phyloP scores from a whole-genome alignment of 2,888 invertebrate species.

The Aleiodes testaceus region DNA sequence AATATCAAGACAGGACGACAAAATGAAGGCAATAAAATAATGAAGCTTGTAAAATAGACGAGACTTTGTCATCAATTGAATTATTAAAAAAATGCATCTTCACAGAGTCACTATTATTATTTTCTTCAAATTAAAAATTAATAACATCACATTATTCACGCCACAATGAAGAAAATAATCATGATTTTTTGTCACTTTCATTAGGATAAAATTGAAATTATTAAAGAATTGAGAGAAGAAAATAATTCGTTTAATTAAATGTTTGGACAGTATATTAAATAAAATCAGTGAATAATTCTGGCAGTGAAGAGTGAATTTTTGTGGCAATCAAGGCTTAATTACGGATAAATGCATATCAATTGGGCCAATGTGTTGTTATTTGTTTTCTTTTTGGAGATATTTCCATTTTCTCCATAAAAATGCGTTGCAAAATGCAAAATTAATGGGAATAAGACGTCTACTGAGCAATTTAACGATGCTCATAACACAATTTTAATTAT shows the following conservation, averaged over 20 bases:
- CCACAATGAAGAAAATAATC: neutral
- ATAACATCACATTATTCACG: slow-evolving; percentile 5
- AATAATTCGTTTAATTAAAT: neutral
- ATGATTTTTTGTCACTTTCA: no score
- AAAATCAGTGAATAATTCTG: slow-evolving; percentile 1
- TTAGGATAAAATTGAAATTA: no score
- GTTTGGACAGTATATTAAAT: no score
- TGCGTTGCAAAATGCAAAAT: neutral
- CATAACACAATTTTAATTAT: slow-evolving; percentile 15
- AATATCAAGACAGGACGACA: slow-evolving; percentile 28
- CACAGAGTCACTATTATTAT: neutral
- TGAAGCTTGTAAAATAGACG: neutral
- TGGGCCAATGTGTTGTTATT: neutral
- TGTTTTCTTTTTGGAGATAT: neutral
- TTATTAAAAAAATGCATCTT: no score
- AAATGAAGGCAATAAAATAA: neutral
- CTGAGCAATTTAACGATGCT: slow-evolving; percentile 16
- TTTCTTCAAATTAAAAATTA: slow-evolving; percentile 8
- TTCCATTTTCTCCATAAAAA: neutral
- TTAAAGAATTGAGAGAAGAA: neutral
- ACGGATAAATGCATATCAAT: neutral
- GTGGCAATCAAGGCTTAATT: neutral
- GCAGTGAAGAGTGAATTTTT: slow-evolving; percentile 25
- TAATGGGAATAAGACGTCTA: slow-evolving; percentile 4
- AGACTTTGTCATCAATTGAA: neutral